These are phyloP conservation scores for Mycetomoellerius zeteki DNA, from an alignment of 1,140 invertebrate species.

Conservation along the genomic window DNA sequence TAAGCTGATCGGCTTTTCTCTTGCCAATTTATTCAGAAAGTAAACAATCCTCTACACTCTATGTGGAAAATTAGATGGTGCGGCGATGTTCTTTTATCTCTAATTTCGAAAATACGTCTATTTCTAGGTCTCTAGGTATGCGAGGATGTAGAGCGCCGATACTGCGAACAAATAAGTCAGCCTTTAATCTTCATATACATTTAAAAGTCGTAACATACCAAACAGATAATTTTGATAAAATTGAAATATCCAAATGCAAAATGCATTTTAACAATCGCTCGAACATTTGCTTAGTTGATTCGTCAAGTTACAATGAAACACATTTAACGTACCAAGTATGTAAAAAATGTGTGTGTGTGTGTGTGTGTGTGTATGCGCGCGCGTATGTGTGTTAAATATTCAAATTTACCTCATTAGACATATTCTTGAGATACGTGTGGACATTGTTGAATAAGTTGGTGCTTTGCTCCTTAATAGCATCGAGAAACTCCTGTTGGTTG, in stretches of 20 bases:
- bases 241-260: background rate
- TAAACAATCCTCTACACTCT: background rate
- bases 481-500: conserved; percentile 75
- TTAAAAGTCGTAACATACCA: background rate
- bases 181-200: conserved; percentile 19
- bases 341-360: background rate
- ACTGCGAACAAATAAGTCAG: conserved; percentile 41
- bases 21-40: background rate
- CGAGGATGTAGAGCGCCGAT: background rate
- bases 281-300: background rate
- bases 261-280: background rate
- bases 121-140: conserved; percentile 9
- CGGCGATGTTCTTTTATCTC: background rate
- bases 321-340: background rate
- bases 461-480: conserved; percentile 78
- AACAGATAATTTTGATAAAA: background rate
- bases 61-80: conserved; percentile 1
- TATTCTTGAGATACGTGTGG: conserved; percentile 72
- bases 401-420: conserved; percentile 76
- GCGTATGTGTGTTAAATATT: background rate
- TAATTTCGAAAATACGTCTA: conserved; percentile 24
- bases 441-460: conserved; percentile 75
- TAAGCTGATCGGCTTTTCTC: background rate
- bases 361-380: too few species aligned
- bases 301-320: background rate